Evolutionary conservation across 1,140 invertebrate genomes (phyloP).

Genomic region (Liolophura sinensis): DNA sequence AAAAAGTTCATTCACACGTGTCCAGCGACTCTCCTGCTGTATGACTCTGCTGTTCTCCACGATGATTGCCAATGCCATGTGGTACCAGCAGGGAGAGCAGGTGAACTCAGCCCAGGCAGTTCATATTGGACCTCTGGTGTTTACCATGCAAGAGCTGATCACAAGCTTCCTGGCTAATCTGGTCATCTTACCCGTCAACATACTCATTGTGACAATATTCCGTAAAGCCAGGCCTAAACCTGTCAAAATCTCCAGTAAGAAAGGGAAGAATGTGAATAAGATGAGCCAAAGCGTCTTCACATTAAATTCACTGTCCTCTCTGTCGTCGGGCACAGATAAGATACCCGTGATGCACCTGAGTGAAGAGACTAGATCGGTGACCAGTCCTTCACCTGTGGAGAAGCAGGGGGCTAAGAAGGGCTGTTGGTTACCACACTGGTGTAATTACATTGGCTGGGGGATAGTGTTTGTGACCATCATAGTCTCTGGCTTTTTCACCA

Average conservation of each 20-base stretch:
- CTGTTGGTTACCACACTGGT: constrained; percentile 29
- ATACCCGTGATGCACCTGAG: too few relatives aligned
- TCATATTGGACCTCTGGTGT: constrained; percentile 22
- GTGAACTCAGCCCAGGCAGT: constrained; percentile 1
- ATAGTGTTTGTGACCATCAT: constrained; percentile 28
- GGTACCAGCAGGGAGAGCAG: constrained; percentile 44
- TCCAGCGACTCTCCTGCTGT: constrained; percentile 58
- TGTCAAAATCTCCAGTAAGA: too few relatives aligned
- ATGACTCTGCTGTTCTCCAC: constrained; percentile 58
- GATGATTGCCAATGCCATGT: constrained; percentile 63
- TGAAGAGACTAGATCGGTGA: too few relatives aligned
- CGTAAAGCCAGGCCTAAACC: constrained; percentile 33
- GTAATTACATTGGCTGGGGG: constrained; percentile 35
- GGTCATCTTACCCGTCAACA: constrained; percentile 48
- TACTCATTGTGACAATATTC: constrained; percentile 50
- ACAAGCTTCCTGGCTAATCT: constrained; percentile 46
- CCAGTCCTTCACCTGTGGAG: too few relatives aligned
- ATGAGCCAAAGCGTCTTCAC: too few relatives aligned
- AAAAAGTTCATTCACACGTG: constrained; percentile 59
- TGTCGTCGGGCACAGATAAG: too few relatives aligned
- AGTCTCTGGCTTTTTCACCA: constrained; percentile 38
- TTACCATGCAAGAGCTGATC: constrained; percentile 39
- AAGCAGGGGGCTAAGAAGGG: too few relatives aligned
- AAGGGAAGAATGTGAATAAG: too few relatives aligned
- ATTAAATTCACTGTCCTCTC: too few relatives aligned